These are phyloP conservation scores for Pitta sordida DNA, from an alignment of 2,113 vertebrate species.

Conservation along the genomic window DNA sequence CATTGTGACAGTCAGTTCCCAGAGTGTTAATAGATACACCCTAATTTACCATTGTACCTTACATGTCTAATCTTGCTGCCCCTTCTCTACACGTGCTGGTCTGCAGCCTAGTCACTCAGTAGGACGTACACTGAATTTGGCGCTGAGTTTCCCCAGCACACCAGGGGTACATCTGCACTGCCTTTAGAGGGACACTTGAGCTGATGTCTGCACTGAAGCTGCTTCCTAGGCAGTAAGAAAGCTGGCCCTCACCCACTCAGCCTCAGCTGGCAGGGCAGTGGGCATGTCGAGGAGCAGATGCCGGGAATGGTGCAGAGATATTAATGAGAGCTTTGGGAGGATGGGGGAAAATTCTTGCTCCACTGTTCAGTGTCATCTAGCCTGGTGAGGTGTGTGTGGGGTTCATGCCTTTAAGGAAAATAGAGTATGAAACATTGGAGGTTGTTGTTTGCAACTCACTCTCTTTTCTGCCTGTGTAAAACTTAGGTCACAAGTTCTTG, in stretches of 20 bases:
- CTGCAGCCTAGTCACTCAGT: neutral
- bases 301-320: neutral
- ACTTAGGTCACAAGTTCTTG: neutral
- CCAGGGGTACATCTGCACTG: neutral
- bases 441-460: neutral
- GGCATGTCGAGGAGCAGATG: accelerated
- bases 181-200: accelerated
- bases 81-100: neutral
- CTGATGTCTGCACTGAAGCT: neutral
- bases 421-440: accelerated
- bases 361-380: neutral
- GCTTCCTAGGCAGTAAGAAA: neutral
- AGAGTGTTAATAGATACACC: neutral
- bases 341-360: neutral
- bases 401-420: neutral
- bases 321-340: neutral
- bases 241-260: neutral
- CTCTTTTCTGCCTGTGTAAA: neutral
- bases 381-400: neutral
- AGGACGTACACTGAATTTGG: neutral
- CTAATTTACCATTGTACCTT: neutral
- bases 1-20: neutral
- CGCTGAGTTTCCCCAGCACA: accelerated
- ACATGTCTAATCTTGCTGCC: neutral
- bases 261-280: accelerated